Evolutionary conservation across 2,888 invertebrate genomes (phyloP).

Genomic region (Lordiphosa fenestrarum): DNA sequence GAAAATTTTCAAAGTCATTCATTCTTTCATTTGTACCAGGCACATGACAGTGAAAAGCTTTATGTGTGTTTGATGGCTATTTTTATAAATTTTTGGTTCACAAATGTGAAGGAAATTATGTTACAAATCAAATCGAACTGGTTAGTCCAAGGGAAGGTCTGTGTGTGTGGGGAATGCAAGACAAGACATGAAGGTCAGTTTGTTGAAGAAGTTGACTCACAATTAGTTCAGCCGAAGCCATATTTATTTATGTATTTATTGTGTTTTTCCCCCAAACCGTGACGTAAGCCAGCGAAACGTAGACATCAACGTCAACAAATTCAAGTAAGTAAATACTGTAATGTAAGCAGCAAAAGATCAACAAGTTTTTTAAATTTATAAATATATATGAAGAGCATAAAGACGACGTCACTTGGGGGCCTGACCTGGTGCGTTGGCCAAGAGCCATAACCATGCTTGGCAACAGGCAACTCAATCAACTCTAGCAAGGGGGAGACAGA

Average conservation of each 20-base stretch:
- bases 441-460: conserved; percentile 50
- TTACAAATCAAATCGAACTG: conserved; percentile 22
- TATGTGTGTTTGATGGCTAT: conserved; percentile 28
- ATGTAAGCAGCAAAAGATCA: conserved; percentile 7
- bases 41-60: conserved; percentile 50
- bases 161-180: conserved; percentile 1
- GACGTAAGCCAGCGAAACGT: conserved; percentile 4
- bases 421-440: conserved; percentile 50
- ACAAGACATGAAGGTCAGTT: background rate
- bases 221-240: background rate
- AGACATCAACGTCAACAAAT: conserved; percentile 11
- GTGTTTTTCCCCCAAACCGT: conserved; percentile 1
- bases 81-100: conserved; percentile 29
- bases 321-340: conserved; percentile 10
- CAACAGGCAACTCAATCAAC: conserved; percentile 36
- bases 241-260: background rate
- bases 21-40: conserved; percentile 5
- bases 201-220: conserved; percentile 26
- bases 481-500: too few species aligned
- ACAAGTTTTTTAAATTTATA: conserved; percentile 37
- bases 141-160: conserved; percentile 13
- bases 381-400: conserved; percentile 36
- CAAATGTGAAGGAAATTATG: conserved; percentile 27
- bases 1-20: conserved; percentile 9
- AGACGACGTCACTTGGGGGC: conserved; percentile 43